phyloP scores from a whole-genome alignment of 2,797 vertebrate genomes.

The Tinamus major region DNA sequence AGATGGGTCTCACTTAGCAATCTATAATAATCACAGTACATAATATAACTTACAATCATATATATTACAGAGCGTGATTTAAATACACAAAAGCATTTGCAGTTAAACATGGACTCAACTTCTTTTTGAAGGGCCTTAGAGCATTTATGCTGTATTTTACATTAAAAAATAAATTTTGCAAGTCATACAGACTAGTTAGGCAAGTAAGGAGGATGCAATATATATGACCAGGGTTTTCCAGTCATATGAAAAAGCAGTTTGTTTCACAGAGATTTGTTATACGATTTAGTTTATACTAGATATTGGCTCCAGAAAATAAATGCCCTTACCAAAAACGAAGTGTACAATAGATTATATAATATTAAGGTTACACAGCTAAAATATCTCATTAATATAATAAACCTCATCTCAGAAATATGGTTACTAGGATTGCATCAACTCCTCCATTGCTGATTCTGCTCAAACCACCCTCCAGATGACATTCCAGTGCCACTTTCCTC shows the following conservation, averaged over 20 bases:
- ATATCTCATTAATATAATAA: background rate
- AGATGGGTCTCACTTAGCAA: constrained; percentile 25
- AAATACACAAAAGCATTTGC: constrained; percentile 5
- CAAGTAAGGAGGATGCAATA: background rate
- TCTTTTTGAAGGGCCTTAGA: background rate
- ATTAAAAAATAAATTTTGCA: background rate
- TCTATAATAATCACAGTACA: constrained; percentile 5
- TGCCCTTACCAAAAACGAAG: background rate
- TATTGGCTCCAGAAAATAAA: background rate
- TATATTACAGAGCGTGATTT: background rate
- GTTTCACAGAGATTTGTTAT: background rate
- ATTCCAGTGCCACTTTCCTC: background rate
- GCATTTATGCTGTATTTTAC: background rate
- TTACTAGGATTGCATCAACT: background rate
- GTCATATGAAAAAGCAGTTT: background rate
- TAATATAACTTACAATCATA: constrained; percentile 7
- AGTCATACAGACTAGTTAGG: background rate
- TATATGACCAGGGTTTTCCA: background rate
- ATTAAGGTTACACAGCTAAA: background rate
- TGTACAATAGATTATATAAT: background rate
- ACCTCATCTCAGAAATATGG: background rate
- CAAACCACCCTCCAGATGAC: background rate
- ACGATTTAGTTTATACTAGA: background rate
- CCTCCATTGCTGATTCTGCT: background rate
- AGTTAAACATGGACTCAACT: background rate